Evolutionary conservation across 2,888 invertebrate genomes (phyloP), one percentile per base, ranked within the genome.

Genomic region (Habroteleia sp.): DNA sequence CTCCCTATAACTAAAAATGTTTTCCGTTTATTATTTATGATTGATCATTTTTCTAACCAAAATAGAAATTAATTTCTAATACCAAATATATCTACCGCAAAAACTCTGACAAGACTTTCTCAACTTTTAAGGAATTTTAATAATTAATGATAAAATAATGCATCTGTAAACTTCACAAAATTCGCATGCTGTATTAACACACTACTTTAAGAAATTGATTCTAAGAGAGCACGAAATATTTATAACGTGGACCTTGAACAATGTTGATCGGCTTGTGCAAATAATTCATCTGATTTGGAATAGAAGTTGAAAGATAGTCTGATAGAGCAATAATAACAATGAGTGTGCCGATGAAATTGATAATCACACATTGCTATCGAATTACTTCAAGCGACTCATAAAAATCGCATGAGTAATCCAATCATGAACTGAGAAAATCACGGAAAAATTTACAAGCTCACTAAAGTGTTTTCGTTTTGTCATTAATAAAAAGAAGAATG

Each of bases 351-450:
- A 23, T 31, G 46, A 41, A 62, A 8, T 39, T 48, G 25, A 50
- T 3, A 60, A 62, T 37, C 35, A 54, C 52, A 50, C 17, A 48
- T 39, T 56, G 56, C 54, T 63, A 46, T 37, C 31, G 13, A 50
- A 39, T 13, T 42, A 39, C 29, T 63, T 54, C 66, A 66, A 52
- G 73, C 56, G 46, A 13, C 42, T 66, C 52, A 60, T 74, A 54
- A 66, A 48, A 62, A 41, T 42, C 44, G 74, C 74, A 75, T 71
- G 69, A 74, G 58, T 74, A 74, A 68, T 41, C 37, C 50, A n/a
- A 27, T 42, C 50, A 58, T 11, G 7, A 68, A 29, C 31, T 54
- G 33, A 60, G 29, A 41, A 13, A 56, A 16, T 29, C 29, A 27
- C 35, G 35, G 37, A 46, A 17, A 2, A 39, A 69, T 60, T 69